phyloP scores from a whole-genome alignment of 2,797 vertebrate species.

The Alcedo quadribrachys region DNA sequence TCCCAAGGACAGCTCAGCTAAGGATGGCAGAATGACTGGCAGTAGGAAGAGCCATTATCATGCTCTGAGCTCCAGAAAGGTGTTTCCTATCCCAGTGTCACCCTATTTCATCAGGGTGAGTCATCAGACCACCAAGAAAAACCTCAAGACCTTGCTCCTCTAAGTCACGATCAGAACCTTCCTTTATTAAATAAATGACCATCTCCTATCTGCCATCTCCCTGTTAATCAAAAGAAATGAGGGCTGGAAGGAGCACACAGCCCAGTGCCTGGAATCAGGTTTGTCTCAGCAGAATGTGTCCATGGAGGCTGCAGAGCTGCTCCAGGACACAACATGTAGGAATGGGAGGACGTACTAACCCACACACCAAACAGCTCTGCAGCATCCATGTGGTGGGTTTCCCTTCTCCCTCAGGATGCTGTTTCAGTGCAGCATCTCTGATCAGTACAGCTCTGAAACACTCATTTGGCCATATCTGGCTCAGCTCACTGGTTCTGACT shows the following conservation, averaged over 20 bases:
- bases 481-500: neutral
- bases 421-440: neutral
- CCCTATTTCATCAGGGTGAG: constrained; percentile 55
- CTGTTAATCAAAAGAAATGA: constrained; percentile 81
- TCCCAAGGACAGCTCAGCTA: neutral
- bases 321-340: neutral
- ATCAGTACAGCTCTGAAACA: neutral
- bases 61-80: neutral
- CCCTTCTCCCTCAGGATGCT: neutral
- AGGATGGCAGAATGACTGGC: neutral
- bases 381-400: neutral
- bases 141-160: constrained; percentile 14
- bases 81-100: constrained; percentile 59
- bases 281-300: neutral
- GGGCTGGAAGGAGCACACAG: constrained; percentile 68
- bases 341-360: fast-evolving
- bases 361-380: neutral
- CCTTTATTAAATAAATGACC: constrained; percentile 35
- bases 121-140: constrained; percentile 48
- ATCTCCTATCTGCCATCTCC: neutral
- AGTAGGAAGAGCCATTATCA: neutral
- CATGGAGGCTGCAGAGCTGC: neutral
- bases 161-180: constrained; percentile 42
- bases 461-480: neutral
- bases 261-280: neutral